Evolutionary conservation across 2,113 vertebrate genomes (phyloP).

Genomic region (Fregetta grallaria): DNA sequence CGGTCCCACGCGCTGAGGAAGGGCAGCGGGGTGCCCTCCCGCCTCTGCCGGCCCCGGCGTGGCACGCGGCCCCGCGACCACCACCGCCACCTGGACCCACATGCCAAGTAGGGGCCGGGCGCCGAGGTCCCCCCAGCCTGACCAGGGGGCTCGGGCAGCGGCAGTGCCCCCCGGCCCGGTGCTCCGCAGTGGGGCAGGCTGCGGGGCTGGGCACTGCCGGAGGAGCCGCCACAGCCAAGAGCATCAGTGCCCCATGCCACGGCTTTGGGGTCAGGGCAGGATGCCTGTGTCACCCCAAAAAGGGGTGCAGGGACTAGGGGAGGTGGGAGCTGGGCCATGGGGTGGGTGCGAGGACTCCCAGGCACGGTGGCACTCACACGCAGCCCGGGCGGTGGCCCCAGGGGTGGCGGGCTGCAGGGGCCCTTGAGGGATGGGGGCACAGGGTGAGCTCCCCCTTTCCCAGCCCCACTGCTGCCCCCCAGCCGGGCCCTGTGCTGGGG

Average conservation of each 20-base stretch:
- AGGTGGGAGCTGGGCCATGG: too few relatives aligned
- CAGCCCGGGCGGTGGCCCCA: background rate
- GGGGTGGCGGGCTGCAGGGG: background rate
- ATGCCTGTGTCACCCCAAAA: background rate
- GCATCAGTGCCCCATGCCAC: accelerated
- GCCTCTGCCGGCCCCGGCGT: slow-evolving; percentile 35
- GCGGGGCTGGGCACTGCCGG: background rate
- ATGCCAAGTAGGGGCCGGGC: background rate
- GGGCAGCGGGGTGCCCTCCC: slow-evolving; percentile 33
- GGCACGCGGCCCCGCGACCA: slow-evolving; percentile 9
- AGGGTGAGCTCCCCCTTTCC: too few relatives aligned
- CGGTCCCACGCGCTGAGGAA: slow-evolving; percentile 66
- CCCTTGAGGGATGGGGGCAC: background rate
- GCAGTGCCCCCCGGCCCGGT: accelerated
- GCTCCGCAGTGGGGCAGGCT: background rate
- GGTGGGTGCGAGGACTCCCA: background rate
- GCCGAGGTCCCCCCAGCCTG: accelerated
- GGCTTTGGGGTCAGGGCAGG: accelerated
- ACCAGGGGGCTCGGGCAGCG: background rate
- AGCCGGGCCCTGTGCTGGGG: background rate
- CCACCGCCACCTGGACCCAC: slow-evolving; percentile 38
- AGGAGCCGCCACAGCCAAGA: accelerated
- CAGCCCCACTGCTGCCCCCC: background rate
- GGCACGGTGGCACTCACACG: too few relatives aligned
- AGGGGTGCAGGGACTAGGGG: background rate